phyloP scores from a whole-genome alignment of 2,888 invertebrate species.

The Tanytarsus gracilentus region DNA sequence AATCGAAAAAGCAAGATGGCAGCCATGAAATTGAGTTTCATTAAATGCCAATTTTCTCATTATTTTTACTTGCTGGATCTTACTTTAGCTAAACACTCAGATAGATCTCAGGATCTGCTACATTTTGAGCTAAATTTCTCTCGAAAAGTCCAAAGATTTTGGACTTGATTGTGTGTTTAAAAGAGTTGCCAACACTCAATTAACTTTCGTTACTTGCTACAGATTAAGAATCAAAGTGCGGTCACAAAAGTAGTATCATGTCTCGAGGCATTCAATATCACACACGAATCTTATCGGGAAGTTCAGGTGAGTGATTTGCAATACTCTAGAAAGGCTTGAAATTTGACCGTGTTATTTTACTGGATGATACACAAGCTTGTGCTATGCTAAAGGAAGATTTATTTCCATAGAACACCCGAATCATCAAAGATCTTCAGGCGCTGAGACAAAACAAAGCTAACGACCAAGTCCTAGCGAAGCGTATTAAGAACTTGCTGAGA shows the following conservation, averaged over 20 bases:
- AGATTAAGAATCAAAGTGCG: conserved; percentile 13
- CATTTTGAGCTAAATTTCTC: background rate
- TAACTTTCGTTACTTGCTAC: background rate
- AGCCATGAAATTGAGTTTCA: background rate
- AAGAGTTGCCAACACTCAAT: background rate
- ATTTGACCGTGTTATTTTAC: background rate
- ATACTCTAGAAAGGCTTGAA: background rate
- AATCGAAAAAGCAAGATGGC: conserved; percentile 22
- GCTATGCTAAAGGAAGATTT: background rate
- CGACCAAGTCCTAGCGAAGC: conserved; percentile 23
- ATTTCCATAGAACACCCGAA: conserved; percentile 15
- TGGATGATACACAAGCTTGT: background rate
- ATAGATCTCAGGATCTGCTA: background rate
- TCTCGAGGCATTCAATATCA: conserved; percentile 27
- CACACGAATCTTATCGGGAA: conserved; percentile 16
- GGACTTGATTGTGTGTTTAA: background rate
- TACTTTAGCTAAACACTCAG: background rate
- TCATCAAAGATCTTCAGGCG: conserved; percentile 25
- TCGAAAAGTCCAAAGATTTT: background rate
- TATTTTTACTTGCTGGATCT: conserved; percentile 20
- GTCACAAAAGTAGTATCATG: conserved; percentile 18
- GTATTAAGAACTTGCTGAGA: conserved; percentile 16
- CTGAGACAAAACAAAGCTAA: conserved; percentile 24
- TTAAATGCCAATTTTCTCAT: conserved; percentile 8
- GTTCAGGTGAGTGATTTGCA: conserved; percentile 10